phyloP scores from a whole-genome alignment of 2,888 invertebrate species.

The Pollenia labialis region DNA sequence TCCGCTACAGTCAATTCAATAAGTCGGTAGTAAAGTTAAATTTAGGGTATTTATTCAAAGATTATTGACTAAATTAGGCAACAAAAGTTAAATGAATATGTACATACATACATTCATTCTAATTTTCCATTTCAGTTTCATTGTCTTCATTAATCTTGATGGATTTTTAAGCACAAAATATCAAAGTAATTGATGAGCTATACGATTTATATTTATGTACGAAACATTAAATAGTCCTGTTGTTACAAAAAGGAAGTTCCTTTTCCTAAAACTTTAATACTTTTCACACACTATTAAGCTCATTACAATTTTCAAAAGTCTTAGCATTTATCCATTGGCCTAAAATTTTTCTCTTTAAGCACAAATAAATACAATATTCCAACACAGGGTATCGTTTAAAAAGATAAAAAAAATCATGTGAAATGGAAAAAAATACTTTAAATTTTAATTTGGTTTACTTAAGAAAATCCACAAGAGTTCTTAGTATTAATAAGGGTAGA shows the following conservation, averaged over 20 bases:
- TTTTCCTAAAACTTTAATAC: background rate
- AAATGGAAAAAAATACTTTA: background rate
- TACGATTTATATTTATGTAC: no score
- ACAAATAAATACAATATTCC: background rate
- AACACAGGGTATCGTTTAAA: background rate
- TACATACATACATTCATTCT: no score
- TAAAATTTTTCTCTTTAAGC: constrained; percentile 39
- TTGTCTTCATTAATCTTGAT: no score
- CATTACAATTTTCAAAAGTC: constrained; percentile 18
- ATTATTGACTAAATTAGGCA: no score
- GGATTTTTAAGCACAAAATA: no score
- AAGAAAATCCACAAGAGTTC: constrained; percentile 15
- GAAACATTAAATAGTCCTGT: no score
- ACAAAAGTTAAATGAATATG: no score
- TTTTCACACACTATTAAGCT: constrained; percentile 6
- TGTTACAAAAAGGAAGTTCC: background rate
- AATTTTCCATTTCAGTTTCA: no score
- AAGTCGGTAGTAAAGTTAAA: no score
- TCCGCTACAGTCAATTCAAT: no score
- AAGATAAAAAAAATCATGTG: background rate
- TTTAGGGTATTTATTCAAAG: no score
- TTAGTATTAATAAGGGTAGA: background rate
- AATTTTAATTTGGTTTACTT: background rate
- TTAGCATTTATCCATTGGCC: constrained; percentile 10
- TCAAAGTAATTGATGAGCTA: no score